Base-by-base conservation (phyloP, 1,140 invertebrate genomes). In the Drosophila fuyamai region DNA sequence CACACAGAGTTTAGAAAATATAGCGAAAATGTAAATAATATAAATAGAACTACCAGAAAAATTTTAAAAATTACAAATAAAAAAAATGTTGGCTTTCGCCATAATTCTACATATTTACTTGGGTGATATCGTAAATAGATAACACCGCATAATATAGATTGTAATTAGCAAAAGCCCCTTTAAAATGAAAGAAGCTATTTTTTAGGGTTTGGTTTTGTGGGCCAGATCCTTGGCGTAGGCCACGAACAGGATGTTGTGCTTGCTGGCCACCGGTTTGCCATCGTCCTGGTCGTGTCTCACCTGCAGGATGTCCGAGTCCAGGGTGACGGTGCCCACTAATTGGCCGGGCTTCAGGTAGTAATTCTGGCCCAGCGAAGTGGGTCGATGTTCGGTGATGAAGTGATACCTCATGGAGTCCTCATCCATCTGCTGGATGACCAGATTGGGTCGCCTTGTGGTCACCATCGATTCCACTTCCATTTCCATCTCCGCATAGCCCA, bases 161-260 rank as follows among this genome's bases (percentile, higher is more conserved):
- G 16, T 1, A 38, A 36, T 16, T 51, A 13, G 5, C 12, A 40
- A 51, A 10, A 51, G 10, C 16, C 2, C 12, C 9, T 10, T 18
- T 23, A 12, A 10, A 40, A 23, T 4, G 3, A 23, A 23, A 23
- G 23, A 4, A 4, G 23, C 23, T 4, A 0, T 14, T 6, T 41
- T 2, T 14, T n/a, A 5, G 6, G n/a, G 55, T 14, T 38, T 5
- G 5, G 60, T 16, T 12, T 36, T 58, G 16, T 70, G 36, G 0
- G n/a, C 23, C 43, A 41, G 8, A 4, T 71, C 68, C 65, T 71
- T 71, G 53, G 65, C 59, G 16, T 75, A 75, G 46, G 81, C 75
- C 35, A 91, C 81, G 35, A 80, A 91, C 0, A 91, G 74, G 9
- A 91, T 91, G 51, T 91, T 91, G 7, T 91, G 63, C 54, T 85